A percentile compares a stretch with the other conserved stretches of the same genome.
phyloP scores from a whole-genome alignment of 2,888 invertebrate genomes.

The Gymnoscelis rufifasciata region DNA sequence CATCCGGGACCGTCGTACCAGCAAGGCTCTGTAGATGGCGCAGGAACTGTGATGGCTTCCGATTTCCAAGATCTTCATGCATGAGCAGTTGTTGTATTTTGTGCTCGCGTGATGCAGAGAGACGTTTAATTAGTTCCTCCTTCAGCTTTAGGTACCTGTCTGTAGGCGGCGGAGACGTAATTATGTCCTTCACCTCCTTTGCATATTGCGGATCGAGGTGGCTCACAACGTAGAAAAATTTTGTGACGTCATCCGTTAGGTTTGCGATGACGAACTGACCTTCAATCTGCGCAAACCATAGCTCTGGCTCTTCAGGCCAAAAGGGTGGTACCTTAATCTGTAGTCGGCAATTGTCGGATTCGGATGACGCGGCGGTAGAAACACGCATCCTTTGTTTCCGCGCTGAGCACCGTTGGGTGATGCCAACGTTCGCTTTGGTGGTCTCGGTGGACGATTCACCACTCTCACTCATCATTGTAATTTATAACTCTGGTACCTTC shows the following conservation, averaged over 20 bases:
- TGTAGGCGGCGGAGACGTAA: background rate
- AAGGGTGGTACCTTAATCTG: slow-evolving; percentile 2
- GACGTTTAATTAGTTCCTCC: slow-evolving; percentile 3
- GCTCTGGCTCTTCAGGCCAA: slow-evolving; percentile 3
- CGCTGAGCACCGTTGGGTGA: background rate
- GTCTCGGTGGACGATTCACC: too few relatives aligned
- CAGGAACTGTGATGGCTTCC: slow-evolving; percentile 8
- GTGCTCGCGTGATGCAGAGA: slow-evolving; percentile 5
- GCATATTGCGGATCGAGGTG: slow-evolving; percentile 6
- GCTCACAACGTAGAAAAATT: slow-evolving; percentile 3
- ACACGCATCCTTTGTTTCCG: background rate
- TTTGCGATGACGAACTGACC: slow-evolving; percentile 3
- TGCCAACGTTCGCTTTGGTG: too few relatives aligned
- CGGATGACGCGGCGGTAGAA: background rate
- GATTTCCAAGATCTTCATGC: slow-evolving; percentile 5
- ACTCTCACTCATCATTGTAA: too few relatives aligned
- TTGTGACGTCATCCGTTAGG: slow-evolving; percentile 1
- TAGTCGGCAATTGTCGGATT: too few relatives aligned
- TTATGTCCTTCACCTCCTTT: slow-evolving; percentile 3
- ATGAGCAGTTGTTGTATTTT: slow-evolving; percentile 7
- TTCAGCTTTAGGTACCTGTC: slow-evolving; percentile 3
- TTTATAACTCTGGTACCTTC: too few relatives aligned
- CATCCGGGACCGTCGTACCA: too few relatives aligned
- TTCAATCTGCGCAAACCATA: slow-evolving; percentile 8
- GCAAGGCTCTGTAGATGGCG: too few relatives aligned